Evolutionary conservation across 1,140 invertebrate genomes (phyloP).

Genomic region (Scaptomyza graminum): DNA sequence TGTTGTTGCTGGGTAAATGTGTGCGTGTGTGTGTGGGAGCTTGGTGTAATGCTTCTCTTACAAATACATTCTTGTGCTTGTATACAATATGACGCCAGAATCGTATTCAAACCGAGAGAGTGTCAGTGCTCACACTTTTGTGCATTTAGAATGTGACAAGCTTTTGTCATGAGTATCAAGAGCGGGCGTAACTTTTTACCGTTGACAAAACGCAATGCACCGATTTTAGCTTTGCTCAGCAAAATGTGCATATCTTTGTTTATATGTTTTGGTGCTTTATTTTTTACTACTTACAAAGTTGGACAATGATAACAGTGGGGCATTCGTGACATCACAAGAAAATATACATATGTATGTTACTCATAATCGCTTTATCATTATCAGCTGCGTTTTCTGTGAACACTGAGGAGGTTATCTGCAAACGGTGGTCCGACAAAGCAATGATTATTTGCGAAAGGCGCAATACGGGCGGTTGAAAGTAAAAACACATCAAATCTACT

Average conservation of each 20-base stretch:
- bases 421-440: conserved; percentile 1
- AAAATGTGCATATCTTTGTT: background rate
- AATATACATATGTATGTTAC: conserved; percentile 1
- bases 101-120: conserved; percentile 21
- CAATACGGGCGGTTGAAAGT: background rate
- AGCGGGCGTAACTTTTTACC: too few species aligned
- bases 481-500: background rate
- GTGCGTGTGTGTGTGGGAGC: too few species aligned
- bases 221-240: too few species aligned
- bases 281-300: background rate
- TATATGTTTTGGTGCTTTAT: background rate
- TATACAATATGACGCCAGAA: conserved; percentile 50
- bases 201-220: too few species aligned
- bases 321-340: conserved; percentile 16
- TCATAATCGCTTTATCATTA: conserved; percentile 6
- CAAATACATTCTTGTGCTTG: conserved; percentile 35
- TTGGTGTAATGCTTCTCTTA: conserved; percentile 1
- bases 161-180: too few species aligned
- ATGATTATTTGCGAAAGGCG: background rate
- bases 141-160: conserved; percentile 48
- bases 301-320: background rate
- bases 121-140: conserved; percentile 57
- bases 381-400: conserved; percentile 4
- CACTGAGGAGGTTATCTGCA: conserved; percentile 21
- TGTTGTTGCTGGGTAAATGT: background rate